phyloP scores from a whole-genome alignment of 2,888 invertebrate species.

The Apotomis capreana region DNA sequence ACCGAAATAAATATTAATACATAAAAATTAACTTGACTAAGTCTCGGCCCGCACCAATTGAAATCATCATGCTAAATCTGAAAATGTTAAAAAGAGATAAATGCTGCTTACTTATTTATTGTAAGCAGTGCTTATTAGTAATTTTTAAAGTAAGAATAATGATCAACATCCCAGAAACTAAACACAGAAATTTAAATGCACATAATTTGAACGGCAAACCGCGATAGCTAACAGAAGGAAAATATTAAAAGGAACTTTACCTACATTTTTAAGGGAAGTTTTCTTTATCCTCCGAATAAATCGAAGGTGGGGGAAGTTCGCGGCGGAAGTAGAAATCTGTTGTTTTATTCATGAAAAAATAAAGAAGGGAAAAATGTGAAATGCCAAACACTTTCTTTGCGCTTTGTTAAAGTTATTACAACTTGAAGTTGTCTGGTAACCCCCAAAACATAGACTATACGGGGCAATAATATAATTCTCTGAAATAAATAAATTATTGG shows the following conservation, averaged over 20 bases:
- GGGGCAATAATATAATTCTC: neutral
- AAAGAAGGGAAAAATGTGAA: constrained; percentile 72
- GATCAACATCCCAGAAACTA: constrained; percentile 51
- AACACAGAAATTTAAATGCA: constrained; percentile 73
- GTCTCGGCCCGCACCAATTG: too few species aligned
- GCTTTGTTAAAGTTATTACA: constrained; percentile 53
- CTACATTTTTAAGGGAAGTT: constrained; percentile 81
- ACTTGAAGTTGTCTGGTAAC: constrained; percentile 45
- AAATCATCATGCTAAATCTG: too few species aligned
- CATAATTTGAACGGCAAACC: constrained; percentile 72
- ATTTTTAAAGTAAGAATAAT: neutral
- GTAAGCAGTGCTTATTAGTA: too few species aligned
- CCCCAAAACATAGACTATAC: neutral
- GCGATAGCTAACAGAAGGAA: constrained; percentile 77
- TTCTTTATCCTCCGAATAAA: constrained; percentile 81
- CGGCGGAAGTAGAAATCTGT: constrained; percentile 79
- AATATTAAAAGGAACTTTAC: constrained; percentile 80
- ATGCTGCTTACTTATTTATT: too few species aligned
- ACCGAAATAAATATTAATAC: too few species aligned
- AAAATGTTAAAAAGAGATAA: too few species aligned
- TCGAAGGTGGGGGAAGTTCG: constrained; percentile 81
- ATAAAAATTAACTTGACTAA: too few species aligned
- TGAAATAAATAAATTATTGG: too few species aligned
- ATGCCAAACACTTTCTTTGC: constrained; percentile 60
- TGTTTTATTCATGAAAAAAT: constrained; percentile 83